Conservation (phyloP, 2,113 vertebrate genomes). For the Sturnira hondurensis region DNA sequence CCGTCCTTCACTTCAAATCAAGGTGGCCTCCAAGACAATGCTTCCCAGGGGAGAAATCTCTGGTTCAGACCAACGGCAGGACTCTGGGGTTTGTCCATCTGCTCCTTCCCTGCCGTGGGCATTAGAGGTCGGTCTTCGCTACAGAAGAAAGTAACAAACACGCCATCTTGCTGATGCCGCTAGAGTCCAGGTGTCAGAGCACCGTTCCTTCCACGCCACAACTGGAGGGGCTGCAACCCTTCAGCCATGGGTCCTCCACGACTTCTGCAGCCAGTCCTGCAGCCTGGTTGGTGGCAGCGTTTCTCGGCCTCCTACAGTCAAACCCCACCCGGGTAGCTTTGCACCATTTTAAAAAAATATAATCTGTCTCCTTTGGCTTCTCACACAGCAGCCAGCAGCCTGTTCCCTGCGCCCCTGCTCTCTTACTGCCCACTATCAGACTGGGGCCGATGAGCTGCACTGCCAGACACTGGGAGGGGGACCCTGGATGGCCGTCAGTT, state of each 20-base stretch:
- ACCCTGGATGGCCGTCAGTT: too few species aligned
- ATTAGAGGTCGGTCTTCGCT: not conserved
- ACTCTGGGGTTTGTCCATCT: too few species aligned
- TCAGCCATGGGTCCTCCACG: fast-evolving
- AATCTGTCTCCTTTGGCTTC: not conserved
- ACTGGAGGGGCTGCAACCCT: not conserved
- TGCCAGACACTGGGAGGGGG: not conserved
- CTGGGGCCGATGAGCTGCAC: not conserved
- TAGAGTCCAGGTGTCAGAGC: not conserved
- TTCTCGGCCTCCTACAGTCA: not conserved
- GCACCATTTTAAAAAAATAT: fast-evolving
- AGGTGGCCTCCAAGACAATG: not conserved
- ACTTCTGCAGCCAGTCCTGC: not conserved
- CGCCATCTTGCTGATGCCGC: not conserved
- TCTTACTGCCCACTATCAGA: not conserved
- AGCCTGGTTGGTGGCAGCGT: not conserved
- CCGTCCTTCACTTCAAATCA: not conserved
- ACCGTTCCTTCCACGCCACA: not conserved
- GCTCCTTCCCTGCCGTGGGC: not conserved
- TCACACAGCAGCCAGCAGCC: not conserved
- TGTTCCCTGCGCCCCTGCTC: not conserved
- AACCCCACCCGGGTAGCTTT: fast-evolving
- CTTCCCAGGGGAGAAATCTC: not conserved
- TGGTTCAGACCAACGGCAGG: not conserved
- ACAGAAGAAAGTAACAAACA: not conserved